These are phyloP conservation scores for Micrastur ruficollis DNA, from an alignment of 2,797 vertebrate species.

Conservation along the genomic window DNA sequence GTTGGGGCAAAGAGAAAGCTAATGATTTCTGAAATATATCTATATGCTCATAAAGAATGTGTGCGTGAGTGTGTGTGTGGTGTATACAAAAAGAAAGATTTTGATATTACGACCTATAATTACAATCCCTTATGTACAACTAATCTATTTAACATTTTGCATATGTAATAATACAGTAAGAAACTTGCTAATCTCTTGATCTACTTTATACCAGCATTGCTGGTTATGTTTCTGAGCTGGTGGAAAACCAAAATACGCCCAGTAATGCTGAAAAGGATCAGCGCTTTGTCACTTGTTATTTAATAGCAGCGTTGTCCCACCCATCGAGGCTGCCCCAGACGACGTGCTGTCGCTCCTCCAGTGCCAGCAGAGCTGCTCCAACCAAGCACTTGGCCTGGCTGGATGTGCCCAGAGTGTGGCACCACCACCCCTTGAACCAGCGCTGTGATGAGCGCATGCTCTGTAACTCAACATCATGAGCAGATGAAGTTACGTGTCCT, in stretches of 20 bases:
- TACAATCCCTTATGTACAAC: not conserved
- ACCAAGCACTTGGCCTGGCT: not conserved
- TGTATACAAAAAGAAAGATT: not conserved
- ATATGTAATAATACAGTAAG: not conserved
- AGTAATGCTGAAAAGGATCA: not conserved
- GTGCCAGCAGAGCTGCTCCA: not conserved
- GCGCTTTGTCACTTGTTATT: not conserved
- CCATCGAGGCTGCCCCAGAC: not conserved
- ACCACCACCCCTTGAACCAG: fast-evolving
- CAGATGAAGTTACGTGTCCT: not conserved
- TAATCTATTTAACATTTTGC: not conserved
- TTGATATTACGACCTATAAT: not conserved
- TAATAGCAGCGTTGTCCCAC: fast-evolving
- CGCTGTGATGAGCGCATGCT: fast-evolving
- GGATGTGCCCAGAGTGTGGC: not conserved
- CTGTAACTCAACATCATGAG: fast-evolving
- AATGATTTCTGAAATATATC: not conserved
- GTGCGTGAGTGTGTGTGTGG: not conserved
- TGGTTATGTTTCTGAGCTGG: not conserved
- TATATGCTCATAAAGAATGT: not conserved
- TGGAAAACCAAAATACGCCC: not conserved
- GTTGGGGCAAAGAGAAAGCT: not conserved
- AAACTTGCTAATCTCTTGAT: not conserved
- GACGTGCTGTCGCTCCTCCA: not conserved
- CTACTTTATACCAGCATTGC: not conserved